A percentile compares a stretch with the other conserved stretches of the same genome.
Conservation (phyloP, 2,113 vertebrate genomes). For the Apistogramma diplotaenia region DNA sequence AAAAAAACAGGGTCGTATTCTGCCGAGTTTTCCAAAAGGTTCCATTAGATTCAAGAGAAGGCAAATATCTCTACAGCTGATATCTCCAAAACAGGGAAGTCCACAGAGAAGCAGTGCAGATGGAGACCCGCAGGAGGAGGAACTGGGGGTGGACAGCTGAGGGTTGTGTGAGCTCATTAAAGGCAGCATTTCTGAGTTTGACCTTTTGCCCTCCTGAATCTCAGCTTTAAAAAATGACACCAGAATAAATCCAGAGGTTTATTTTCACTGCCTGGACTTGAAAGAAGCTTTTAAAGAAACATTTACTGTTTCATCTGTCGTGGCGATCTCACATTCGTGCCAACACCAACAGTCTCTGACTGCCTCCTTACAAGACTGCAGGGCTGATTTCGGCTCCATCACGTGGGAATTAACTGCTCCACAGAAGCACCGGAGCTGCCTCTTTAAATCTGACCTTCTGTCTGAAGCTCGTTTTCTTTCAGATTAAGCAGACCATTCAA, state of each 20-base stretch:
- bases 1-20: rapidly evolving
- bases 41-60: background rate
- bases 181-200: background rate
- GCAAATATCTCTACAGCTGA: background rate
- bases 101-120: background rate
- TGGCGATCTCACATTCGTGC: background rate
- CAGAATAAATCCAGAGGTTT: constrained; percentile 2
- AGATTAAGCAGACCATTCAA: background rate
- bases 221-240: background rate
- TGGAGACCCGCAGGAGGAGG: background rate
- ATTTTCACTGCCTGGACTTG: constrained; percentile 3
- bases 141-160: background rate
- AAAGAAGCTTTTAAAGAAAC: constrained; percentile 14
- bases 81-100: background rate
- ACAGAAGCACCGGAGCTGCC: background rate
- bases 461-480: background rate
- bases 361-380: background rate
- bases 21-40: background rate
- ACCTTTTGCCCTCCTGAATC: background rate
- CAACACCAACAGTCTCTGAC: constrained; percentile 34
- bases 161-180: no score
- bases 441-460: background rate
- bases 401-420: constrained; percentile 1
- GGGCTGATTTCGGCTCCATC: background rate
- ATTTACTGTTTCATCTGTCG: constrained; percentile 23